Base-by-base conservation (phyloP, 2,113 vertebrate genomes). In the Limanda limanda region DNA sequence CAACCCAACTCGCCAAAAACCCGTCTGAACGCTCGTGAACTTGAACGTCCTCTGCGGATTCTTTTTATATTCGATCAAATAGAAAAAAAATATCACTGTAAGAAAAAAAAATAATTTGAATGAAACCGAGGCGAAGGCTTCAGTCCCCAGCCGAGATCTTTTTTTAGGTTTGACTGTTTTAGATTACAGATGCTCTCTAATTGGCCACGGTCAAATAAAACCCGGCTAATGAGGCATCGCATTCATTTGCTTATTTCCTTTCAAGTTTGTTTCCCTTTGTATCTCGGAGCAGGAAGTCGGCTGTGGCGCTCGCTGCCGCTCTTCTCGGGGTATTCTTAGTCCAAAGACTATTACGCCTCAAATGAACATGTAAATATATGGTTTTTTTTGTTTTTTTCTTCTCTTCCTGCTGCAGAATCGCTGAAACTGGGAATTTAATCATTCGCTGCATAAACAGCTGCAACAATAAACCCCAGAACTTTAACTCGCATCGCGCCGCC, bases 161-260 rank as follows among this genome's bases (percentile, higher is more conserved):
- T 88, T 92, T 90, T 93, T 86, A 83, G 88, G 79, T 80, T 80
- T 71, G 88, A 89, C 88, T 91, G 88, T 91, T 93, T 91, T 92
- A 92, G 92, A 92, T 92, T 92, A 91, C 86, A 89, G 88, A 89
- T 90, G 88, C 88, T 88, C 85, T 92, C 86, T 93, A 93, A 94
- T 92, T 91, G 86, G 90, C 90, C 71, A 91, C 83, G 85, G 90
- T 88, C 86, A 93, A 91, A 93, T 93, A 90, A 92, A 93, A 88
- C 83, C 82, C 58, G 72, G 73, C 91, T 91, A 93, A 93, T 92
- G 91, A 94, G 90, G 89, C 89, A 82, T 86, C 76, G 88, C 92
- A 91, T 91, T 91, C 89, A 88, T 91, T 93, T 91, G 84, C 88
- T 88, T 80, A 82, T 83, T 88, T 90, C 86, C 89, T 92, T 93